These are phyloP conservation scores for Cryptops parisi DNA, from an alignment of 2,888 invertebrate species.

Conservation along the genomic window DNA sequence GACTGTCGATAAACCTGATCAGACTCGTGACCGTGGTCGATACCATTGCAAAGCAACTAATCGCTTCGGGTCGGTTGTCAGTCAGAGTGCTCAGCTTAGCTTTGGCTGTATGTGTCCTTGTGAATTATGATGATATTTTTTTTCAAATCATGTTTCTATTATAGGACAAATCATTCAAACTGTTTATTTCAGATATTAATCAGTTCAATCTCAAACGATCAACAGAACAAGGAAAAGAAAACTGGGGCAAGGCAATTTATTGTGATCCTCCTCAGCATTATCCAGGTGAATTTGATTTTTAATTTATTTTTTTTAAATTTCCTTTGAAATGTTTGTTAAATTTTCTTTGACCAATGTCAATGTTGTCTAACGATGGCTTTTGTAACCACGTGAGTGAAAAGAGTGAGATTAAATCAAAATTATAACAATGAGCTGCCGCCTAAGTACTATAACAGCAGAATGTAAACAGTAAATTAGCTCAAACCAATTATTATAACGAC, in stretches of 20 bases:
- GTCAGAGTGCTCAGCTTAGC: constrained; percentile 70
- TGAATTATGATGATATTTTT: neutral
- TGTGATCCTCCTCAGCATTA: constrained; percentile 89
- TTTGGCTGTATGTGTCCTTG: constrained; percentile 48
- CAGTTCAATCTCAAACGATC: constrained; percentile 81
- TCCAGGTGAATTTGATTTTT: constrained; percentile 40
- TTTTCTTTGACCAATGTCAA: neutral
- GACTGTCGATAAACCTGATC: constrained; percentile 71
- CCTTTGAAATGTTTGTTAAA: constrained; percentile 5
- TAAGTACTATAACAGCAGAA: too few relatives aligned
- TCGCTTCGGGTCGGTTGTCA: constrained; percentile 70
- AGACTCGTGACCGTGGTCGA: constrained; percentile 60
- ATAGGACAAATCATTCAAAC: neutral
- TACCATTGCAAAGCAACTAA: constrained; percentile 90
- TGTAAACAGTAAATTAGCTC: too few relatives aligned
- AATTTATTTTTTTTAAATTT: constrained; percentile 9
- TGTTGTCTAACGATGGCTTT: too few relatives aligned
- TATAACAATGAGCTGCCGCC: too few relatives aligned
- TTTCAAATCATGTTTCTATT: neutral
- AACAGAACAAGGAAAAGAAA: constrained; percentile 67
- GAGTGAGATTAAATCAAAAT: too few relatives aligned
- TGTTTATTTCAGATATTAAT: constrained; percentile 41
- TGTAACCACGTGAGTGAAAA: too few relatives aligned
- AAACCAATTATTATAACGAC: too few relatives aligned
- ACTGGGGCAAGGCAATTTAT: constrained; percentile 84